Percentiles rank a stretch among this genome's conserved stretches.
These are phyloP conservation scores for Dinomys branickii DNA, from an alignment of 2,113 vertebrate species.

Conservation along the genomic window DNA sequence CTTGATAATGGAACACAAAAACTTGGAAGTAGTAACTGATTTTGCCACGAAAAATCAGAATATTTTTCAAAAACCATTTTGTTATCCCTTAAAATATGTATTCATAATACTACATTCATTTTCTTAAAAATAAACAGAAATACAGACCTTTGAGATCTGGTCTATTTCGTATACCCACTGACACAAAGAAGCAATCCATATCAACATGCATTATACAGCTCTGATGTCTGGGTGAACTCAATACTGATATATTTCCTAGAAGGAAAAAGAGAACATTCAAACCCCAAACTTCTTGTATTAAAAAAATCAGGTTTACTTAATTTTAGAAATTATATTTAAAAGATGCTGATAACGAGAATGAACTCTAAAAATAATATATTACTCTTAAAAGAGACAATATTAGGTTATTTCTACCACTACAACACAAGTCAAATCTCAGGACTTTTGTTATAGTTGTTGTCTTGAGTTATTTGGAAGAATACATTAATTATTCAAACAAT, in stretches of 20 bases:
- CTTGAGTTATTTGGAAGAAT: not conserved
- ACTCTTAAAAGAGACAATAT: not conserved
- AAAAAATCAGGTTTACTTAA: constrained; percentile 57
- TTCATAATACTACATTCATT: not conserved
- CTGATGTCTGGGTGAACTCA: constrained; percentile 87
- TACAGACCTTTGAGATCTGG: constrained; percentile 96
- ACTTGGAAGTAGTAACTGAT: not conserved
- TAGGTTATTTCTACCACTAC: constrained; percentile 1
- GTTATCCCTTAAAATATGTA: constrained; percentile 27
- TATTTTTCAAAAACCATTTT: constrained; percentile 25
- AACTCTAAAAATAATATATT: not conserved
- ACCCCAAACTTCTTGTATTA: constrained; percentile 71
- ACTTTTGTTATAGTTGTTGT: not conserved
- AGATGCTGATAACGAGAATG: constrained; percentile 26
- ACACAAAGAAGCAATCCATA: constrained; percentile 99
- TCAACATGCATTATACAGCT: constrained; percentile 98
- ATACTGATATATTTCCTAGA: constrained; percentile 86
- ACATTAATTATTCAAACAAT: constrained; percentile 34
- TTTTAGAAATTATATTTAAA: constrained; percentile 42
- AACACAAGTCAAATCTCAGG: constrained; percentile 4
- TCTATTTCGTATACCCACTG: constrained; percentile 95
- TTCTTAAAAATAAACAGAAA: constrained; percentile 70
- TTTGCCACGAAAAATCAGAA: constrained; percentile 18
- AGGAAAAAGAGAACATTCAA: constrained; percentile 85
- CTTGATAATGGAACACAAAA: not conserved